A percentile compares a stretch with the other conserved stretches of the same genome.
Conservation (phyloP, 2,888 invertebrate species). For the Trisateles emortualis region DNA sequence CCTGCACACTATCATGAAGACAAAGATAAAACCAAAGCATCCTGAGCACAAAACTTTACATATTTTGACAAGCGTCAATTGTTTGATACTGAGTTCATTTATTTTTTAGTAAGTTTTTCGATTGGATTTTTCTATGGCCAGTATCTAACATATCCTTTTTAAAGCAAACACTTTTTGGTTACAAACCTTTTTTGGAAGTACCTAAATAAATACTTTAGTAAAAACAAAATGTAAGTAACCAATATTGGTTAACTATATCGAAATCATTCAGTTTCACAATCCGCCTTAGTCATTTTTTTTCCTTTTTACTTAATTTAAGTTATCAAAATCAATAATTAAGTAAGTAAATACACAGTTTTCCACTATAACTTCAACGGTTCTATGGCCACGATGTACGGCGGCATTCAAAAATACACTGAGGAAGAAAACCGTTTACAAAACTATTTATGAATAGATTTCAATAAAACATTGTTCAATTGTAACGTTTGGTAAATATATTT, state of each 20-base stretch:
- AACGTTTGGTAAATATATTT: neutral
- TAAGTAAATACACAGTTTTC: no score
- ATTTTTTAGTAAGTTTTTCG: neutral
- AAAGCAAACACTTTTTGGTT: no score
- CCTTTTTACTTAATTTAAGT: no score
- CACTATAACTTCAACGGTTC: no score
- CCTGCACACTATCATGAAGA: neutral
- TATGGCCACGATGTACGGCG: neutral
- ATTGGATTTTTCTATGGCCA: neutral
- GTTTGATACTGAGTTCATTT: neutral
- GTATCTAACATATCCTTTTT: neutral
- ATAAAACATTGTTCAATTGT: constrained; percentile 14
- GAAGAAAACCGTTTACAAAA: constrained; percentile 5
- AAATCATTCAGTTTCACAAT: no score
- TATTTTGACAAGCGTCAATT: neutral
- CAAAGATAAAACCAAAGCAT: neutral
- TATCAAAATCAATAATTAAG: no score
- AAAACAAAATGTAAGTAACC: no score
- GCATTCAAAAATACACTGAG: constrained; percentile 13
- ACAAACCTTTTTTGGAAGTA: neutral
- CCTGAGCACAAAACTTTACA: neutral
- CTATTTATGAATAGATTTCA: constrained; percentile 4
- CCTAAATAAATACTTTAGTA: no score
- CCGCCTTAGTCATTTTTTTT: no score
- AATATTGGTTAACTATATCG: no score